Conservation (phyloP, 2,113 vertebrate species). For the Calonectris borealis region DNA sequence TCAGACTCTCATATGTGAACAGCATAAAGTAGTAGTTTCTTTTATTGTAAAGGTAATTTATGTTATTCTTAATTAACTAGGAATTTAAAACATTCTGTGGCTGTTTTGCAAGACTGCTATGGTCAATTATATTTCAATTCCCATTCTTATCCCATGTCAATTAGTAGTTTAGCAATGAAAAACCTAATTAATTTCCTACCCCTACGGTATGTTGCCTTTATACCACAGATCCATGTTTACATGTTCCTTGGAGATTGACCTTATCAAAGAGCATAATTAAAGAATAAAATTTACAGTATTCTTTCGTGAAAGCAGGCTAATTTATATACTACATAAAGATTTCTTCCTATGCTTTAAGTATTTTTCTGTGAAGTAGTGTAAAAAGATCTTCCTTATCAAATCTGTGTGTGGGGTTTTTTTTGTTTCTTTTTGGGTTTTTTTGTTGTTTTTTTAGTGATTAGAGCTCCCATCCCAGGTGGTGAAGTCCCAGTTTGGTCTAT, state of each 20-base stretch:
- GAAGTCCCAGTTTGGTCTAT: neutral
- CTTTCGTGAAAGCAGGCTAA: neutral
- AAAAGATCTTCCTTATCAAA: neutral
- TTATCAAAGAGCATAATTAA: neutral
- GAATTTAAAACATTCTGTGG: neutral
- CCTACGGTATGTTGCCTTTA: neutral
- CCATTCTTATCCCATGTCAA: neutral
- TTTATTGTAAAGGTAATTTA: neutral
- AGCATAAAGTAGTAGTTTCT: neutral
- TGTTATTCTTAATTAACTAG: neutral
- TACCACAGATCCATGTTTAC: neutral
- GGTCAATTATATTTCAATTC: neutral
- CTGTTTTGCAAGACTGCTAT: neutral
- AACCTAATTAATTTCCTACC: neutral
- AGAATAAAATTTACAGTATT: neutral
- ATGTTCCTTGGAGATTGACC: neutral
- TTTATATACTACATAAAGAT: neutral
- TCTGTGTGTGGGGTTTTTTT: too few relatives aligned
- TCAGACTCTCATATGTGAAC: neutral
- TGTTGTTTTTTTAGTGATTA: neutral
- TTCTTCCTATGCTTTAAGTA: neutral
- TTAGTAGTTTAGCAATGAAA: conserved; percentile 2
- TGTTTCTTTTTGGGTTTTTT: neutral
- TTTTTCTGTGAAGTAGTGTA: neutral
- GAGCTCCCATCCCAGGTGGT: neutral